A percentile compares a stretch with the other conserved stretches of the same genome.
Evolutionary conservation across 2,797 vertebrate species (phyloP).

Genomic region (Semotilus atromaculatus): DNA sequence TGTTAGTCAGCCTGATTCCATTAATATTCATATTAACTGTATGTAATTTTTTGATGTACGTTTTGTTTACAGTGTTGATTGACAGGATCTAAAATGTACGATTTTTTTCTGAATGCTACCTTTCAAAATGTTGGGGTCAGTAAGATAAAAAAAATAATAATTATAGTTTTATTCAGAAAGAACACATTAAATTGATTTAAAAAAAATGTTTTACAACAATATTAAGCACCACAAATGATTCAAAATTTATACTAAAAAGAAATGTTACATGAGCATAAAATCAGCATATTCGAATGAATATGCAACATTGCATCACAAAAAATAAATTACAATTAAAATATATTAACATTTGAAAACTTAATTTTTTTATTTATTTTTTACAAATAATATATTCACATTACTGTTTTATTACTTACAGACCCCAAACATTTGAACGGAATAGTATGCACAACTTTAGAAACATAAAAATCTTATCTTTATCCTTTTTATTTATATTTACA

Average conservation of each 20-base stretch:
- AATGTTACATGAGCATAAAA: too few relatives aligned
- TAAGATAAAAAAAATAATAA: too few relatives aligned
- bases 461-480: too few relatives aligned
- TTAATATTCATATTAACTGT: neutral
- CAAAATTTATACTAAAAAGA: too few relatives aligned
- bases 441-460: too few relatives aligned
- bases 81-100: neutral
- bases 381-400: neutral
- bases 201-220: neutral
- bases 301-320: neutral
- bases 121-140: neutral
- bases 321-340: neutral
- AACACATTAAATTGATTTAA: neutral
- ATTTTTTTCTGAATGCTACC: neutral
- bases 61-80: neutral
- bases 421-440: neutral
- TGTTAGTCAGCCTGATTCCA: neutral
- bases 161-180: too few relatives aligned
- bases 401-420: neutral
- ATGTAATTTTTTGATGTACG: neutral
- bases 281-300: neutral
- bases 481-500: neutral
- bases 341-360: neutral
- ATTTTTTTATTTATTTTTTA: neutral
- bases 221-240: too few relatives aligned